phyloP scores from a whole-genome alignment of 2,888 invertebrate genomes.

The Gerris lacustris region DNA sequence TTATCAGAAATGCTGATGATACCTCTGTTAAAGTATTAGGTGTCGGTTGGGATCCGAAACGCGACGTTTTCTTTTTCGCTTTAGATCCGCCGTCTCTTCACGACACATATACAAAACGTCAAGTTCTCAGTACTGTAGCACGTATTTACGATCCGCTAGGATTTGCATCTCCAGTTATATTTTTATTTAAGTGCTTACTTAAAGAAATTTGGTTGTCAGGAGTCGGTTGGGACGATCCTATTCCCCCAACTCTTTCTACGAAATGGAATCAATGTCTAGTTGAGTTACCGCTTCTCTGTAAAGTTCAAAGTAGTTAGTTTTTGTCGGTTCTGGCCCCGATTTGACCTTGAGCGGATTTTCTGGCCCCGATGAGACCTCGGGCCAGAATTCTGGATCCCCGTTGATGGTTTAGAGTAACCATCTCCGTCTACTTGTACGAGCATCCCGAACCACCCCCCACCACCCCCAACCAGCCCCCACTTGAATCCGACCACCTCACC shows the following conservation, averaged over 20 bases:
- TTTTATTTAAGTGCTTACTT: not conserved
- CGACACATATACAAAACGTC: not conserved
- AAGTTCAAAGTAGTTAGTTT: not conserved
- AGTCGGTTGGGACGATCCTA: not conserved
- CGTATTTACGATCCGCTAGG: constrained; percentile 1
- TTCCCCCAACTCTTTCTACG: not conserved
- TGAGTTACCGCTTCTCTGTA: not conserved
- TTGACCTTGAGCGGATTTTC: too few relatives aligned
- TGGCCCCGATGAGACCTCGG: too few relatives aligned
- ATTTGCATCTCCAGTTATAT: not conserved
- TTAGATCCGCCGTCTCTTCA: not conserved
- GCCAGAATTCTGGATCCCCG: too few relatives aligned
- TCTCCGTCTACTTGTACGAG: too few relatives aligned
- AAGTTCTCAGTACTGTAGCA: not conserved
- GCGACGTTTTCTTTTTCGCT: not conserved
- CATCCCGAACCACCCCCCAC: too few relatives aligned
- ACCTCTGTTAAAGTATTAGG: not conserved
- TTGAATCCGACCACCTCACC: too few relatives aligned
- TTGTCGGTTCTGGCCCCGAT: too few relatives aligned
- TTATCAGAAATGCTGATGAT: not conserved
- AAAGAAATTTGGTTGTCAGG: not conserved
- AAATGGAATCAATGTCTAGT: not conserved
- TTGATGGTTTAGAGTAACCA: too few relatives aligned
- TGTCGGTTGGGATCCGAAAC: not conserved
- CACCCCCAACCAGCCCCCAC: too few relatives aligned